Base-by-base conservation (phyloP, 2,888 invertebrate species). In the Chaitophorus viminalis region DNA sequence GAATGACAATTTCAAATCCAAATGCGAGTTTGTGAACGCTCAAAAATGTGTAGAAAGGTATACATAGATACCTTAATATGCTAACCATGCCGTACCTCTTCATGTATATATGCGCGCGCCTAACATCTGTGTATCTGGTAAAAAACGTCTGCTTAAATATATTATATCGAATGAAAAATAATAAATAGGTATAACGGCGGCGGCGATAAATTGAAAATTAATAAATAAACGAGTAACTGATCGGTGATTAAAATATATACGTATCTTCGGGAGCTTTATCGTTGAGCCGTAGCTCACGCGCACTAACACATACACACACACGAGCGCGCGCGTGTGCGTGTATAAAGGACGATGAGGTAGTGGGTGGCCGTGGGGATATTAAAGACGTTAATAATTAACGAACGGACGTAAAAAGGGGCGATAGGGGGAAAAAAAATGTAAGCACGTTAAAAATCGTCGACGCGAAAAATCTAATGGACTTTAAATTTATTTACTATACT, bases 391-490 rank as follows among this genome's bases (percentile, higher is more conserved):
- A 76, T 76, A 52, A 52, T 52, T 52, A 46, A 76, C 18, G 46
- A 29, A 52, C 6, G 74, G 74, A 46, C 29, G 36, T 29, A 29
- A 52, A 76, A 52, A 21, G 11, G 9, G 1, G 39, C 25, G 46
- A 4, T 11, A 29, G 33, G 39, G 11, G 33, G 6, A 39, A 39
- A 39, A 46, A 60, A 60, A 60, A 46, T 46, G 46, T 25, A 25
- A 25, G 3, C 9, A n/a, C n/a, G 21, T n/a, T 76, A 29, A 72
- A 70, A 72, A 46, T 29, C 52, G 6, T 25, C 29, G 17, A 52
- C 46, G 76, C 18, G 29, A 76, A 76, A 39, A 52, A 76, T 76
- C 25, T 76, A 76, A 46, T 76, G 76, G 52, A 76, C 76, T 39
- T 75, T 75, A 11, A 14, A n/a, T 60, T 25, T 60, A 60, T 60